These are phyloP conservation scores for Eurytoma adleriae DNA, from an alignment of 2,888 invertebrate genomes.

Conservation along the genomic window DNA sequence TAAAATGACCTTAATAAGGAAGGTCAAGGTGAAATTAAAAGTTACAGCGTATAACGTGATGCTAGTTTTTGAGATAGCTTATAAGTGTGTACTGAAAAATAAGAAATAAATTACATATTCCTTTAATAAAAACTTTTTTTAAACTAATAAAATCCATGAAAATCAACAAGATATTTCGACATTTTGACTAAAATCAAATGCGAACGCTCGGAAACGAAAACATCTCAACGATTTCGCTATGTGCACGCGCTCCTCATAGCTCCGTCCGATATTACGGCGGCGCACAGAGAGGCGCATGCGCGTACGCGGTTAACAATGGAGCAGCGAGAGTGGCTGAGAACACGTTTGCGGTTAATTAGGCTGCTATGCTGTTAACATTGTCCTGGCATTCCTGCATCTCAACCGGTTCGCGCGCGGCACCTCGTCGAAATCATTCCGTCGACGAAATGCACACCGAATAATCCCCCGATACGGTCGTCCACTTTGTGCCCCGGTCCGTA, in stretches of 20 bases:
- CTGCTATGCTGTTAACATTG: slow-evolving; percentile 69
- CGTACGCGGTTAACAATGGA: slow-evolving; percentile 23
- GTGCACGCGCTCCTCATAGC: background rate
- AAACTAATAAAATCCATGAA: too few relatives aligned
- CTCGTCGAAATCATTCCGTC: slow-evolving; percentile 37
- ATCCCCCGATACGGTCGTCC: slow-evolving; percentile 2
- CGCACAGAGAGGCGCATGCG: background rate
- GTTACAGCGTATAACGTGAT: too few relatives aligned
- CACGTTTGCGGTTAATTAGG: slow-evolving; percentile 72
- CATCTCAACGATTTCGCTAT: slow-evolving; percentile 22
- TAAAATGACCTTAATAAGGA: too few relatives aligned
- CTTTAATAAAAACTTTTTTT: too few relatives aligned
- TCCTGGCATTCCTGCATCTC: slow-evolving; percentile 57
- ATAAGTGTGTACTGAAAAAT: too few relatives aligned
- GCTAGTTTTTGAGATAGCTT: too few relatives aligned
- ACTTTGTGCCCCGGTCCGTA: background rate
- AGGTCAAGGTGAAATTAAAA: too few relatives aligned
- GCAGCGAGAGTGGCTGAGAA: slow-evolving; percentile 58
- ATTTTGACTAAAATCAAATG: background rate
- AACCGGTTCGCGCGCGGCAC: background rate
- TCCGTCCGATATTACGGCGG: background rate
- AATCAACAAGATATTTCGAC: background rate
- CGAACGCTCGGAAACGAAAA: background rate
- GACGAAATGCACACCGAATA: slow-evolving; percentile 44
- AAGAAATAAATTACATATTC: too few relatives aligned